Conservation (phyloP, 1,140 invertebrate species). For the Rhizoglyphus robini region DNA sequence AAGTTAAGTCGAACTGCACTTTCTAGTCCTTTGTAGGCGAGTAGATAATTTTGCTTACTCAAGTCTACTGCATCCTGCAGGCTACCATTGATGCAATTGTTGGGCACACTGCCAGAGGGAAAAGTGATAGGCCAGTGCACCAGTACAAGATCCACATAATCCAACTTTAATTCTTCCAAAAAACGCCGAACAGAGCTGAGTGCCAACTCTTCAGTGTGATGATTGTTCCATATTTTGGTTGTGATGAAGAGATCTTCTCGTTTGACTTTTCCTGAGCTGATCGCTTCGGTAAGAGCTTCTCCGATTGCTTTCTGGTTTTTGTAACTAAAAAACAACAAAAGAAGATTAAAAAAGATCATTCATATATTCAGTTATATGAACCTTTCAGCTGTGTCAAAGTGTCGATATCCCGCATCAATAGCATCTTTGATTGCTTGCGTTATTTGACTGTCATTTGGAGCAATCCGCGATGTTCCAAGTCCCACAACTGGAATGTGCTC, state of each 20-base stretch:
- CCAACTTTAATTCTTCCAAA: slow-evolving; percentile 48
- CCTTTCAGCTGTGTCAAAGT: slow-evolving; percentile 71
- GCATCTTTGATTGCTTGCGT: slow-evolving; percentile 50
- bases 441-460: not conserved
- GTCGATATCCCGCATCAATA: slow-evolving; percentile 68
- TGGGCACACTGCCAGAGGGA: slow-evolving; percentile 38
- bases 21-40: slow-evolving; percentile 22
- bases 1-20: slow-evolving; percentile 65
- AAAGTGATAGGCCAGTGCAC: too few species aligned
- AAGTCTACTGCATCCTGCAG: too few species aligned
- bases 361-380: too few species aligned
- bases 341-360: not conserved
- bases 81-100: slow-evolving; percentile 35
- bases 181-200: slow-evolving; percentile 49
- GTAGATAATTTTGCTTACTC: slow-evolving; percentile 26
- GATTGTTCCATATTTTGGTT: slow-evolving; percentile 54
- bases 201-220: slow-evolving; percentile 50
- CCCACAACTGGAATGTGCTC: slow-evolving; percentile 26
- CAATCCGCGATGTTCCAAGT: slow-evolving; percentile 19
- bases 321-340: too few species aligned
- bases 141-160: slow-evolving; percentile 71
- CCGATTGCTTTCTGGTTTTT: slow-evolving; percentile 73
- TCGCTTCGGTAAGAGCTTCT: slow-evolving; percentile 51
- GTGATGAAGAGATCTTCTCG: too few species aligned
- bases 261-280: slow-evolving; percentile 52